A percentile compares a stretch with the other conserved stretches of the same genome.
Conservation (phyloP, 2,888 invertebrate genomes). For the Eristalinus aeneus region DNA sequence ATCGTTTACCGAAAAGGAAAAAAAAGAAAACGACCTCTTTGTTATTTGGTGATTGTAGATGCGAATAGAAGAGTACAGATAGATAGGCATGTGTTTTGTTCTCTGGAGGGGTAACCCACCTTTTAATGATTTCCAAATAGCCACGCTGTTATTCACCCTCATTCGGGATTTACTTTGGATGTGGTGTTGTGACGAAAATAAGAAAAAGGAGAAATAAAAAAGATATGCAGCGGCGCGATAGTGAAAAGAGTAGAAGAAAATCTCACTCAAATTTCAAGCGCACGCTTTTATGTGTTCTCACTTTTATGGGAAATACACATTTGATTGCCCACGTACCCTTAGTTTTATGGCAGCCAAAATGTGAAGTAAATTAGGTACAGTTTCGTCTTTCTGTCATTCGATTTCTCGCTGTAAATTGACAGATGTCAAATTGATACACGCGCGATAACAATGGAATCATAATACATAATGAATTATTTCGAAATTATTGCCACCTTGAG, state of each 20-base stretch:
- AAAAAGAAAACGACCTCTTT: slow-evolving; percentile 9
- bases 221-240: not conserved
- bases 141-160: slow-evolving; percentile 40
- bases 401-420: slow-evolving; percentile 20
- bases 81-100: not conserved
- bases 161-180: slow-evolving; percentile 21
- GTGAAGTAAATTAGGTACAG: slow-evolving; percentile 46
- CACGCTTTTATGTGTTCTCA: slow-evolving; percentile 41
- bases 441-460: not conserved
- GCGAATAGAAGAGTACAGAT: not conserved
- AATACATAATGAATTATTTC: not conserved
- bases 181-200: slow-evolving; percentile 17
- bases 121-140: slow-evolving; percentile 36
- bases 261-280: slow-evolving; percentile 7
- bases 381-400: slow-evolving; percentile 35
- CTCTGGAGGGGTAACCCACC: slow-evolving; percentile 21
- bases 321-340: slow-evolving; percentile 14
- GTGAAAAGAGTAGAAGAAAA: not conserved
- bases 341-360: slow-evolving; percentile 22
- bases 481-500: slow-evolving; percentile 46
- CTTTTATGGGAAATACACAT: slow-evolving; percentile 29
- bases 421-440: slow-evolving; percentile 45
- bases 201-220: slow-evolving; percentile 9
- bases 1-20: slow-evolving; percentile 2
- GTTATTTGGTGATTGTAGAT: slow-evolving; percentile 1